These are phyloP conservation scores for Phengaris arion DNA, from an alignment of 2,888 invertebrate species.

Conservation along the genomic window DNA sequence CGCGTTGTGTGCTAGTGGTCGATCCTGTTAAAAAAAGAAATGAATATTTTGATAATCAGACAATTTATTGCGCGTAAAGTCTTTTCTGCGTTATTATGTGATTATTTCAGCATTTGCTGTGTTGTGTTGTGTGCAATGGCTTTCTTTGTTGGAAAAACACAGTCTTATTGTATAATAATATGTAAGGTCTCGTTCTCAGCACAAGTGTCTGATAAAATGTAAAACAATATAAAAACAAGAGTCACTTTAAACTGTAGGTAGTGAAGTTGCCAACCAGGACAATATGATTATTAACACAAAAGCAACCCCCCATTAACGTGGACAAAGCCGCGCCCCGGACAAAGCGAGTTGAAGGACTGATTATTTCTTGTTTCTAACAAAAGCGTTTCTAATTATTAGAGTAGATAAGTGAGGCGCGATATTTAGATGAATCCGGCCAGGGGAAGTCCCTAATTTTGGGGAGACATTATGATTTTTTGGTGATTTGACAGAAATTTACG, in stretches of 20 bases:
- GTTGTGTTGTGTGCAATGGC: too few relatives aligned
- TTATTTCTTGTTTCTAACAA: slow-evolving; percentile 58
- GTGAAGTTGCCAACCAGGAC: slow-evolving; percentile 41
- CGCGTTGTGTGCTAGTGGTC: slow-evolving; percentile 89
- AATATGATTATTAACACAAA: slow-evolving; percentile 56
- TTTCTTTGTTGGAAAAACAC: not conserved
- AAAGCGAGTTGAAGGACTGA: slow-evolving; percentile 57
- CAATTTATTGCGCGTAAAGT: too few relatives aligned
- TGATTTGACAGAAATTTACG: slow-evolving; percentile 13
- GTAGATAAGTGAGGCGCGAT: slow-evolving; percentile 41
- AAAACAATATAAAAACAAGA: slow-evolving; percentile 27
- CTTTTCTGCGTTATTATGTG: not conserved
- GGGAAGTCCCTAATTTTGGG: slow-evolving; percentile 28
- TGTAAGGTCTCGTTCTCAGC: not conserved
- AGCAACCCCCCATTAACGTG: slow-evolving; percentile 48
- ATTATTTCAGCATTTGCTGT: not conserved
- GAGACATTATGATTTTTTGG: slow-evolving; percentile 12
- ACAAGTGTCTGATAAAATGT: slow-evolving; percentile 16
- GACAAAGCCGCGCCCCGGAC: slow-evolving; percentile 51
- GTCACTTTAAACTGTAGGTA: slow-evolving; percentile 28
- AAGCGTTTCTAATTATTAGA: slow-evolving; percentile 52
- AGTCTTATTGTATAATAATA: not conserved
- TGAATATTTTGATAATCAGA: too few relatives aligned
- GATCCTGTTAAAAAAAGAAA: slow-evolving; percentile 77
- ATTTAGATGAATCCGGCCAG: slow-evolving; percentile 36